Percentiles rank a stretch among this genome's conserved stretches.
These are phyloP conservation scores for Heliopora coerulea DNA, from an alignment of 92 coral and sea anemone genomes.

Conservation along the genomic window DNA sequence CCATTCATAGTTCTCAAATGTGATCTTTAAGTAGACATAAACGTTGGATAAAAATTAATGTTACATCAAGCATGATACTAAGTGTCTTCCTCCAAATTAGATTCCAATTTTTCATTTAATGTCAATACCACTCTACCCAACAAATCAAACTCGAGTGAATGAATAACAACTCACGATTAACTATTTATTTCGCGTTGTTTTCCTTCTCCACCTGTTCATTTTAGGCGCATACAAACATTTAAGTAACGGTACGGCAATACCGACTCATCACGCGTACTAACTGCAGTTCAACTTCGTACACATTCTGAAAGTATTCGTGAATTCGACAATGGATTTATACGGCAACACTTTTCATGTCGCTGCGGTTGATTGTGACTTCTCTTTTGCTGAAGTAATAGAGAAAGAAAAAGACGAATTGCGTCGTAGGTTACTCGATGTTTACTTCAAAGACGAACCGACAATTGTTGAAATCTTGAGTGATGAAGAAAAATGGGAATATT, in stretches of 20 bases:
- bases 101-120: too few species aligned
- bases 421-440: conserved; percentile 2
- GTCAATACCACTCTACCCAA: too few species aligned
- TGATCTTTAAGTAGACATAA: too few species aligned
- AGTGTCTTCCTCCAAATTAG: too few species aligned
- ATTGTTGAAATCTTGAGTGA: conserved; percentile 3
- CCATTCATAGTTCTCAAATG: too few species aligned
- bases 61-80: too few species aligned
- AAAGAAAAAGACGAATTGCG: conserved; percentile 13
- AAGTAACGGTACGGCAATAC: too few species aligned
- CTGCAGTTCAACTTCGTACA: not conserved
- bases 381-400: conserved; percentile 28
- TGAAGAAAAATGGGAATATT: conserved; percentile 32
- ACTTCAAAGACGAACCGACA: conserved; percentile 31
- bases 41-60: too few species aligned
- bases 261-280: too few species aligned
- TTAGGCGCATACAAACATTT: not conserved
- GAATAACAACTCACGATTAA: too few species aligned
- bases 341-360: conserved; percentile 21
- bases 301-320: too few species aligned
- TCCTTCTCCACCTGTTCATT: not conserved
- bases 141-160: too few species aligned
- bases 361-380: conserved; percentile 24
- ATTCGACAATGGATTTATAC: conserved; percentile 31
- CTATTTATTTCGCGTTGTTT: conserved; percentile 6